phyloP scores from a whole-genome alignment of 2,113 vertebrate species.

The Alethe diademata region DNA sequence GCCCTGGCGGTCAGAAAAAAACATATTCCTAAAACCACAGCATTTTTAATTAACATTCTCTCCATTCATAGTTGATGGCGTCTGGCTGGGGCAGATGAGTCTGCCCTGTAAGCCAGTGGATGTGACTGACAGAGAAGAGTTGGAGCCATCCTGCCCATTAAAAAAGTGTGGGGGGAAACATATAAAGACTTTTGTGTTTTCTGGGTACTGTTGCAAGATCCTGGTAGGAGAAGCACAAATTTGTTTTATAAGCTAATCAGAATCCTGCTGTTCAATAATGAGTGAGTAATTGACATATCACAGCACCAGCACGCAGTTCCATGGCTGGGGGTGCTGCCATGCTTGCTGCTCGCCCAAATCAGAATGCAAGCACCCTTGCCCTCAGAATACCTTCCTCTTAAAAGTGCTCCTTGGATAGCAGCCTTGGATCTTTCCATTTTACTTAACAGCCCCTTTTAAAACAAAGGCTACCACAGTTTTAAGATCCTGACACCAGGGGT shows the following conservation, averaged over 20 bases:
- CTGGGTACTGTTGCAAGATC: constrained; percentile 31
- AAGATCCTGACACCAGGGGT: constrained; percentile 40
- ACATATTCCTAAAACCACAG: constrained; percentile 22
- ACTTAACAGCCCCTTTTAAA: constrained; percentile 9
- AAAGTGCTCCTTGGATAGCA: background rate
- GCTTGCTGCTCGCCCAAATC: background rate
- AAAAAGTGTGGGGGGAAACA: background rate
- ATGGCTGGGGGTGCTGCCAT: background rate
- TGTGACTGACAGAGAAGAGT: background rate
- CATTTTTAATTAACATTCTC: constrained; percentile 51
- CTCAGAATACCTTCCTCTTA: constrained; percentile 19
- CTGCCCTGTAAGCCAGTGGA: background rate
- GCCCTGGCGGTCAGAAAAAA: background rate
- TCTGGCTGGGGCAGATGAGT: constrained; percentile 22
- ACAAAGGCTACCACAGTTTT: constrained; percentile 16
- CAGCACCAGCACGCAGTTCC: background rate
- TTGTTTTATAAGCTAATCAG: constrained; percentile 65
- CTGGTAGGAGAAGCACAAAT: constrained; percentile 49
- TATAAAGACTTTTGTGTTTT: constrained; percentile 34
- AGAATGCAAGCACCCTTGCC: background rate
- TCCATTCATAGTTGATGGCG: constrained; percentile 9
- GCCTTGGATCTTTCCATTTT: background rate
- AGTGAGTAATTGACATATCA: constrained; percentile 62
- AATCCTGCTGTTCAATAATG: constrained; percentile 64
- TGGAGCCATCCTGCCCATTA: background rate